Evolutionary conservation across 1,140 invertebrate species (phyloP), one percentile per base, ranked within the genome.

Genomic region (Formica exsecta): DNA sequence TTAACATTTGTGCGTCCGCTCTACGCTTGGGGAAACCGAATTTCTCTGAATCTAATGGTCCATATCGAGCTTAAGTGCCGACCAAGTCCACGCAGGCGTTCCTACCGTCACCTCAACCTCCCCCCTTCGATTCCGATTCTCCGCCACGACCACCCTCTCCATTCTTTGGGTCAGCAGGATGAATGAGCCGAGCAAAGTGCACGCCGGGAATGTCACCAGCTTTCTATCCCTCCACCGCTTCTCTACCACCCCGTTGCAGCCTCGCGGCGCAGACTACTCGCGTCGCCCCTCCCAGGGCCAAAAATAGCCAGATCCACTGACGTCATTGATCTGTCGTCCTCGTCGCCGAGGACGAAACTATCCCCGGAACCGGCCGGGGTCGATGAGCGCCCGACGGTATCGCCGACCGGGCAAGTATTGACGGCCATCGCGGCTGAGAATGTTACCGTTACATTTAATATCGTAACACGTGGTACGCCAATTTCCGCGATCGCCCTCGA

Each of bases 221-320:
- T 86, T 87, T 71, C 41, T 70, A 77, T 44, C 68, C 85, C 84
- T 84, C 61, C 62, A 11, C 38, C 57, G 48, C 59, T 85, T 75
- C 36, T 25, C 85, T 16, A 16, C 48, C 76, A n/a, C n/a, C 41
- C 22, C 59, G n/a, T 64, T 59, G 32, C 44, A 54, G 57, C 25
- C 54, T 41, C 59, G 11, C 9, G 44, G 70, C 71, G 70, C 87
- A 75, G 80, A 84, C 86, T 84, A 84, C 66, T 83, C 68, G 74
- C 87, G 57, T 54, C 48, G 38, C 57, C 36, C 36, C 29, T 73
- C 54, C 61, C 61, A 16, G 16, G 75, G 48, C 87, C 91, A 92
- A 92, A 92, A 92, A 92, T 92, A 92, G 85, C 85, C 44, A 38
- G 83, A 70, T 79, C 85, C 90, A 73, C 85, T 91, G 89, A 92